phyloP scores from a whole-genome alignment of 2,797 vertebrate genomes.

The Crocidura indochinensis region DNA sequence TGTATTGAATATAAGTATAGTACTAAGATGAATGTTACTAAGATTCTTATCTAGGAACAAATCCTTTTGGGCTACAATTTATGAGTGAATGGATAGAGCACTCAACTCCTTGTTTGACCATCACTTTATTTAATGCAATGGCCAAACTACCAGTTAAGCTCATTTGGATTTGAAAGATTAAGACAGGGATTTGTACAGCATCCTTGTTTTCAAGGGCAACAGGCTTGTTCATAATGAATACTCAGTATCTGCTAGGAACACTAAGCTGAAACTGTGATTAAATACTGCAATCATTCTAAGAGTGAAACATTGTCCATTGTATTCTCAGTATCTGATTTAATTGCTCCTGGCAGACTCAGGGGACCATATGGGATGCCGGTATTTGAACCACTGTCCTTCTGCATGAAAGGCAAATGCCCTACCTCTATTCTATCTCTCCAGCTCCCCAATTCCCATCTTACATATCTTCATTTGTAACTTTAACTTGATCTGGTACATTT shows the following conservation, averaged over 20 bases:
- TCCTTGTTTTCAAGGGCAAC: slow-evolving; percentile 56
- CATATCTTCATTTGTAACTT: slow-evolving; percentile 29
- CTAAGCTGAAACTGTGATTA: neutral
- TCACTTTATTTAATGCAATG: slow-evolving; percentile 18
- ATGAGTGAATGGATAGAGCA: neutral
- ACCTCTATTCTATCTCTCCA: neutral
- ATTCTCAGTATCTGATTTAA: neutral
- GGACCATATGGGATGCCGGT: no score
- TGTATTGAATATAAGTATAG: neutral
- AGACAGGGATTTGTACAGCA: slow-evolving; percentile 58
- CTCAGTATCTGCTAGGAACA: neutral
- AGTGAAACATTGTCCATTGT: neutral
- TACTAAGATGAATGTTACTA: slow-evolving; percentile 26
- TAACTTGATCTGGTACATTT: slow-evolving; percentile 27
- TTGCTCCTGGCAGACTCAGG: no score
- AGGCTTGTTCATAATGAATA: neutral
- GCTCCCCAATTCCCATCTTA: neutral
- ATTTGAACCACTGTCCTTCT: no score
- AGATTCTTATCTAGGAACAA: neutral
- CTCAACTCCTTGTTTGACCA: neutral
- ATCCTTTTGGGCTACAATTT: slow-evolving; percentile 19
- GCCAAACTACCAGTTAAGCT: slow-evolving; percentile 55
- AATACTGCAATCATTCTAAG: slow-evolving; percentile 35
- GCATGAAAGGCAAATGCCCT: no score
- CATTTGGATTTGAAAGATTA: slow-evolving; percentile 73